A percentile compares a stretch with the other conserved stretches of the same genome.
Conservation (phyloP, 2,113 vertebrate species). For the Dromiciops gliroides region DNA sequence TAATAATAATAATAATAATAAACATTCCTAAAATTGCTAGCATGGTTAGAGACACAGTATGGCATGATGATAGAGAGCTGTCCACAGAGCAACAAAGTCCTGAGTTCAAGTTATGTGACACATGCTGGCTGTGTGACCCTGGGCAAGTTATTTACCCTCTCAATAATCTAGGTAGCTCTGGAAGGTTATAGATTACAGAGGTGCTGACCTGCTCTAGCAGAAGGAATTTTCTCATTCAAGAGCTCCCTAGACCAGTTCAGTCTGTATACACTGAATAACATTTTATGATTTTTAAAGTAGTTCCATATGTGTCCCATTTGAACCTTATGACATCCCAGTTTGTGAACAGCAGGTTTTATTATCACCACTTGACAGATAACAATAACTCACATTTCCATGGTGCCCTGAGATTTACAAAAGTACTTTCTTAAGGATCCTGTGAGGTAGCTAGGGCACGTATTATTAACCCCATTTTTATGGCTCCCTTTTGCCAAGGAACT, state of each 20-base stretch:
- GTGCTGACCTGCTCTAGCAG: background rate
- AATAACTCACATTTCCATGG: background rate
- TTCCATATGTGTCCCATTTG: background rate
- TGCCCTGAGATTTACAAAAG: background rate
- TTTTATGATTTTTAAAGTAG: background rate
- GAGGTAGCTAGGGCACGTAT: background rate
- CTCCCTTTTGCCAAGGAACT: background rate
- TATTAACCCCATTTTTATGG: background rate
- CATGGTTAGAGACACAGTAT: no score
- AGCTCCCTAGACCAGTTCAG: background rate
- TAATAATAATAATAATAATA: no score
- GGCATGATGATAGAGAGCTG: no score
- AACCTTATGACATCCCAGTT: background rate
- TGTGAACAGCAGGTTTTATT: background rate
- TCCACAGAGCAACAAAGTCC: background rate
- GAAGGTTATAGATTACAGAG: background rate
- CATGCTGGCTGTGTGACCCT: background rate
- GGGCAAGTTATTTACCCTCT: slow-evolving; percentile 16
- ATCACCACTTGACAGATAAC: background rate
- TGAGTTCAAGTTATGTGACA: background rate
- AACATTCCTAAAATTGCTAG: no score
- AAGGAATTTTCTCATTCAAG: background rate
- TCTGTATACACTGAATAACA: background rate
- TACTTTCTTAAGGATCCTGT: background rate
- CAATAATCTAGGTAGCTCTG: background rate